A percentile compares a stretch with the other conserved stretches of the same genome.
These are phyloP conservation scores for Ficedula albicollis DNA, from an alignment of 2,797 vertebrate species.

Conservation along the genomic window DNA sequence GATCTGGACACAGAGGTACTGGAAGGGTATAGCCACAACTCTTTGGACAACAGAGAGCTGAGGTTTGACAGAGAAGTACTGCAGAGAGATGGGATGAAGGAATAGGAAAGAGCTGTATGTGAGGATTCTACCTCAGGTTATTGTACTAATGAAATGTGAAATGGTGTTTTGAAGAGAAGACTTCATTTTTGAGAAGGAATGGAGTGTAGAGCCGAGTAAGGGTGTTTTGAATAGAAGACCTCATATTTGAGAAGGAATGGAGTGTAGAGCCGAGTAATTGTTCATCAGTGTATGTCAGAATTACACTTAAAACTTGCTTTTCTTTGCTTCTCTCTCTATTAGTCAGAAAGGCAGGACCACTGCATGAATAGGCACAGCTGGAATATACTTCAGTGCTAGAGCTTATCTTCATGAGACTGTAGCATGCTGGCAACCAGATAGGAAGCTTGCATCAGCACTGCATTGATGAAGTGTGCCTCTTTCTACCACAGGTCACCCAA, in stretches of 20 bases:
- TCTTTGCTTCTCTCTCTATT: not conserved
- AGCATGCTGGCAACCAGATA: not conserved
- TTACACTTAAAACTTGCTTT: not conserved
- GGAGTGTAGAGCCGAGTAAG: not conserved
- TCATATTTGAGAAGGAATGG: not conserved
- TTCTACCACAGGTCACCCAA: not conserved
- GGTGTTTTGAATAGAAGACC: not conserved
- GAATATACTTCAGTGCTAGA: not conserved
- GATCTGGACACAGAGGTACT: not conserved
- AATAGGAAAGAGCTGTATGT: not conserved
- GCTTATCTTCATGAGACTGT: not conserved
- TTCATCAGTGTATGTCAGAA: not conserved
- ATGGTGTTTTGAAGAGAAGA: not conserved
- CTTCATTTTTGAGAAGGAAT: not conserved
- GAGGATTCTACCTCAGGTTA: not conserved
- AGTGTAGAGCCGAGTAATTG: not conserved
- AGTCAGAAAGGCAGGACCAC: not conserved
- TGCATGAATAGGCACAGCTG: accelerated
- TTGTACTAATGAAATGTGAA: not conserved
- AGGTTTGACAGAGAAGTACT: not conserved
- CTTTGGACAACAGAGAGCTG: not conserved
- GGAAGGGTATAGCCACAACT: not conserved
- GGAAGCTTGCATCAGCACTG: not conserved
- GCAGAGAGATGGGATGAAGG: not conserved
- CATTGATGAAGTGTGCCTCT: not conserved